phyloP scores from a whole-genome alignment of 2,113 vertebrate species.

The Pongo pygmaeus region DNA sequence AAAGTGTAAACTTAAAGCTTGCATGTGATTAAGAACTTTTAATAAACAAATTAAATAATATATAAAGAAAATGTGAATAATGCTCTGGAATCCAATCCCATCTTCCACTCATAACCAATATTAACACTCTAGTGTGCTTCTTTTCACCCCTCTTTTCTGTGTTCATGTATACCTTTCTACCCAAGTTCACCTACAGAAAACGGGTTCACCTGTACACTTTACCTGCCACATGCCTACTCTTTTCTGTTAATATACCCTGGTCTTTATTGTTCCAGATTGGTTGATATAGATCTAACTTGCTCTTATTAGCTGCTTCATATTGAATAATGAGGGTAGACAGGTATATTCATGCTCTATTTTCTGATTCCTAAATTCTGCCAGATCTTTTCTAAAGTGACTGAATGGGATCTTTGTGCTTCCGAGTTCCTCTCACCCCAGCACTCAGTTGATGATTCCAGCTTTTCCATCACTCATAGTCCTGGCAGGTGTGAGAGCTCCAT shows the following conservation, averaged over 20 bases:
- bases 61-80: neutral
- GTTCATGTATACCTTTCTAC: neutral
- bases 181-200: neutral
- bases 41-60: neutral
- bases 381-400: neutral
- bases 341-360: neutral
- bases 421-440: neutral
- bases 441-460: neutral
- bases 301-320: neutral
- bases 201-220: neutral
- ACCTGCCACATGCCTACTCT: neutral
- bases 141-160: neutral
- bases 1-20: neutral
- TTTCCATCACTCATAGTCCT: neutral
- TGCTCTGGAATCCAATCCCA: accelerated
- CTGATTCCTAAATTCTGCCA: neutral
- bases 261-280: neutral
- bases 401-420: neutral
- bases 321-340: neutral
- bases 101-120: neutral
- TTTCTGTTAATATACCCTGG: neutral
- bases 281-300: neutral
- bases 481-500: neutral
- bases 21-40: neutral
- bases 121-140: neutral